Percentiles rank a stretch among this genome's conserved stretches.
These are phyloP conservation scores for Strigamia transsilvanica DNA, from an alignment of 2,888 invertebrate species.

Conservation along the genomic window DNA sequence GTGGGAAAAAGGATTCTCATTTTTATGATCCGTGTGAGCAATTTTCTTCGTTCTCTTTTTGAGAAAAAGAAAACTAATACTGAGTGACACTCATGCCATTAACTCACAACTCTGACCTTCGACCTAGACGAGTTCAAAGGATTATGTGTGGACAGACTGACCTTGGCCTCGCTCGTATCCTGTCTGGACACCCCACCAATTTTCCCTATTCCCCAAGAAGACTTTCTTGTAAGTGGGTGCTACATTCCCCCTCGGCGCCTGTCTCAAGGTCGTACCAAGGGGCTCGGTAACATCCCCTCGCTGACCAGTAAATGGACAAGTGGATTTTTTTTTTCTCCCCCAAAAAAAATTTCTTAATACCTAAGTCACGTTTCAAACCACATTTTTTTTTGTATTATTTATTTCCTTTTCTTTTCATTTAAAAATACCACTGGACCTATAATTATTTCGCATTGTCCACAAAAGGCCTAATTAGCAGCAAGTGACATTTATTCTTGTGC, in stretches of 20 bases:
- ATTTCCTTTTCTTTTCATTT: not conserved
- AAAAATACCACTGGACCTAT: not conserved
- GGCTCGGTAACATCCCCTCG: constrained; percentile 26
- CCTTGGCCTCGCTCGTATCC: constrained; percentile 23
- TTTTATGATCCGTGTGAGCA: not conserved
- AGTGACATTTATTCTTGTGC: not conserved
- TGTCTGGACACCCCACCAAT: constrained; percentile 26
- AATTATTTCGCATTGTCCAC: not conserved
- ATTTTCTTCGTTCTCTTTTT: not conserved
- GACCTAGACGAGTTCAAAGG: constrained; percentile 18
- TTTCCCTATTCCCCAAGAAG: not conserved
- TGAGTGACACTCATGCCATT: not conserved
- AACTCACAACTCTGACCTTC: constrained; percentile 14
- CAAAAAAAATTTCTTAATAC: not conserved
- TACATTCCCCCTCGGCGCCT: constrained; percentile 30
- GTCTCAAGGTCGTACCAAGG: constrained; percentile 16
- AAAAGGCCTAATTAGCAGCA: not conserved
- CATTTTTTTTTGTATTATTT: not conserved
- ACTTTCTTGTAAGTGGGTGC: constrained; percentile 26
- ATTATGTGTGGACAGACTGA: constrained; percentile 11
- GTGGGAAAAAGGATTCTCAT: not conserved
- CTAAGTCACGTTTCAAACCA: constrained; percentile 20
- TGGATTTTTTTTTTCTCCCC: constrained; percentile 3
- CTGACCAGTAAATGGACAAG: constrained; percentile 30
- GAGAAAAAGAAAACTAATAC: not conserved